A percentile compares a stretch with the other conserved stretches of the same genome.
These are phyloP conservation scores for Corythoichthys haematopterus DNA, from an alignment of 2,113 vertebrate genomes.

Conservation along the genomic window DNA sequence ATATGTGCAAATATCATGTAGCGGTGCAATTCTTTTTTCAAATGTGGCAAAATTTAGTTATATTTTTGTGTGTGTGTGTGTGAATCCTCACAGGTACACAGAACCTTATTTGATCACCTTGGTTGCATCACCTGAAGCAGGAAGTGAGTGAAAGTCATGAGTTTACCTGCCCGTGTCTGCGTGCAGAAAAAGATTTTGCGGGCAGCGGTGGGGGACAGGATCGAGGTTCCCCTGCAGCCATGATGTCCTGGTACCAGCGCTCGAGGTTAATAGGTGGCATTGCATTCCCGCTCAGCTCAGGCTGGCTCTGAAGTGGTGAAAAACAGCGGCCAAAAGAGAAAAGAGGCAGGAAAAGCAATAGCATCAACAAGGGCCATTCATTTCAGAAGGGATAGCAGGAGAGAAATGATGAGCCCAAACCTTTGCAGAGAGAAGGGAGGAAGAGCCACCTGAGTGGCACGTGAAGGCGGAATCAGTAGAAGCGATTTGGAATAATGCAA, in stretches of 20 bases:
- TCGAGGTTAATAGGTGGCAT: constrained; percentile 77
- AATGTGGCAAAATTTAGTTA: no score
- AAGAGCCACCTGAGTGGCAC: constrained; percentile 66
- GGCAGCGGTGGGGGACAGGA: constrained; percentile 87
- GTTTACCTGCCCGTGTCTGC: constrained; percentile 85
- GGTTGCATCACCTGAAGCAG: constrained; percentile 4
- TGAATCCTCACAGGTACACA: no score
- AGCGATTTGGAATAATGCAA: constrained; percentile 67
- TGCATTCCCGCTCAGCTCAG: constrained; percentile 68
- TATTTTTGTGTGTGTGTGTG: no score
- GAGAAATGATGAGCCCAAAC: constrained; percentile 60
- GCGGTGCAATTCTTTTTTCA: no score
- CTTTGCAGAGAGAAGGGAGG: constrained; percentile 73
- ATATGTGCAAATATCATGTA: no score
- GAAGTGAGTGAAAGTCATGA: constrained; percentile 5
- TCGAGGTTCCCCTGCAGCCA: constrained; percentile 72
- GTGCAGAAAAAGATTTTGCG: constrained; percentile 82
- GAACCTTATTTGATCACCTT: background rate
- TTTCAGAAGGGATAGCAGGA: background rate
- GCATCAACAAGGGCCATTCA: background rate
- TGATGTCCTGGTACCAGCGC: constrained; percentile 81
- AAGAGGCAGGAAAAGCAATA: constrained; percentile 26
- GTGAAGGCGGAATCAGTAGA: constrained; percentile 66
- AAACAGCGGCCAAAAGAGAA: constrained; percentile 33
- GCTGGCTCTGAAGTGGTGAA: constrained; percentile 71